Evolutionary conservation across 2,113 vertebrate genomes (phyloP).

Genomic region (Murina feae): DNA sequence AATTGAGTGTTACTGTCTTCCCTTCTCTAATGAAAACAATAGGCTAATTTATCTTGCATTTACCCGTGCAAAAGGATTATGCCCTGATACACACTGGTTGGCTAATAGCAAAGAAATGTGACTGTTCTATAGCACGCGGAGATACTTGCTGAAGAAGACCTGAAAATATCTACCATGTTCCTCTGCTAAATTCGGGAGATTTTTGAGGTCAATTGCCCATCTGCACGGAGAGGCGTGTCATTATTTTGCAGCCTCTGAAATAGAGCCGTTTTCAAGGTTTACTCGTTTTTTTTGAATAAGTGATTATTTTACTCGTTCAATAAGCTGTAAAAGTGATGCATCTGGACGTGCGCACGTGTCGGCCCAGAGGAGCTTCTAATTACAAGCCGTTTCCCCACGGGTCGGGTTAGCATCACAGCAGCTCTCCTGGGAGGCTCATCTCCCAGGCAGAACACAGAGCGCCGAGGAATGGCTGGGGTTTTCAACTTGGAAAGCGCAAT

Average conservation of each 20-base stretch:
- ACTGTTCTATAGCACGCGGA: not conserved
- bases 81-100: not conserved
- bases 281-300: not conserved
- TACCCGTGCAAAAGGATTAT: not conserved
- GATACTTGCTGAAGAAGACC: not conserved
- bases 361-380: not conserved
- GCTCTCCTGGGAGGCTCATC: not conserved
- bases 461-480: not conserved
- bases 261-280: not conserved
- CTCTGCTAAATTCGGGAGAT: not conserved
- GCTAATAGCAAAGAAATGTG: not conserved
- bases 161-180: slow-evolving; percentile 11
- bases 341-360: not conserved
- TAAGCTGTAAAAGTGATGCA: not conserved
- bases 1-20: not conserved
- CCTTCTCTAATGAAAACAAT: not conserved
- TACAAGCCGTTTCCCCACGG: not conserved
- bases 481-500: not conserved
- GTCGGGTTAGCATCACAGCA: not conserved
- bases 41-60: not conserved
- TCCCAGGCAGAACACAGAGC: too few relatives aligned
- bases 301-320: slow-evolving; percentile 18
- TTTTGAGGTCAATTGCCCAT: slow-evolving; percentile 30
- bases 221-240: not conserved
- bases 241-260: not conserved